These are phyloP conservation scores for Chamaetylas fuelleborni DNA, from an alignment of 2,113 vertebrate species.

Conservation along the genomic window DNA sequence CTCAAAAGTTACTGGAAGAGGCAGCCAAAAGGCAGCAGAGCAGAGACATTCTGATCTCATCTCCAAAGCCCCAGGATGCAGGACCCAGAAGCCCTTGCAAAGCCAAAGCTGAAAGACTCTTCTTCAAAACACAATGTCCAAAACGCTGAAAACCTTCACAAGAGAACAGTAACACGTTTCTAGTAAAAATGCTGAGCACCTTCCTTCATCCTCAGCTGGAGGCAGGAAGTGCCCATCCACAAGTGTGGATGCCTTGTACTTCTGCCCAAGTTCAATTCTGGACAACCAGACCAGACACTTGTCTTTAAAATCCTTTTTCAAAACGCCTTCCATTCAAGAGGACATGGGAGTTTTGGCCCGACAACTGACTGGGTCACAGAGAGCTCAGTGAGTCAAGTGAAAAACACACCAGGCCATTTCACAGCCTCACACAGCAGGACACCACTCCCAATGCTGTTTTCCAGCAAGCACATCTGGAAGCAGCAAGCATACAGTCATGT, in stretches of 20 bases:
- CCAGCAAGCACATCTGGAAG: background rate
- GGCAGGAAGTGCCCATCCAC: background rate
- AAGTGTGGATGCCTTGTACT: accelerated
- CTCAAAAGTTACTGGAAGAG: background rate
- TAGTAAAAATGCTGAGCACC: background rate
- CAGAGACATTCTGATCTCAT: background rate
- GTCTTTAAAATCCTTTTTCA: background rate
- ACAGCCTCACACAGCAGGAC: background rate
- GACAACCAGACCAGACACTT: background rate
- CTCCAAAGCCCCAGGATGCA: background rate
- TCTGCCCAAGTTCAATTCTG: background rate
- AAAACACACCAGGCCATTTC: background rate
- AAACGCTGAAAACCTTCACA: background rate
- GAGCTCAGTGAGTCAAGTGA: background rate
- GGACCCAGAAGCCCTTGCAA: background rate
- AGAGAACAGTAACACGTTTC: background rate
- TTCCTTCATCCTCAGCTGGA: background rate
- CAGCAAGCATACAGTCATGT: accelerated
- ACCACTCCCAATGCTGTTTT: background rate
- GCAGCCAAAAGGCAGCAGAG: background rate
- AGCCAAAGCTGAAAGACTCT: background rate
- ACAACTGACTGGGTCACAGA: background rate
- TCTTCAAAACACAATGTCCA: background rate
- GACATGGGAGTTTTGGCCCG: accelerated
- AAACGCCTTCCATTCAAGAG: background rate